Evolutionary conservation across 2,113 vertebrate genomes (phyloP), one percentile per base, ranked within the genome.

Genomic region (Columba janthina): DNA sequence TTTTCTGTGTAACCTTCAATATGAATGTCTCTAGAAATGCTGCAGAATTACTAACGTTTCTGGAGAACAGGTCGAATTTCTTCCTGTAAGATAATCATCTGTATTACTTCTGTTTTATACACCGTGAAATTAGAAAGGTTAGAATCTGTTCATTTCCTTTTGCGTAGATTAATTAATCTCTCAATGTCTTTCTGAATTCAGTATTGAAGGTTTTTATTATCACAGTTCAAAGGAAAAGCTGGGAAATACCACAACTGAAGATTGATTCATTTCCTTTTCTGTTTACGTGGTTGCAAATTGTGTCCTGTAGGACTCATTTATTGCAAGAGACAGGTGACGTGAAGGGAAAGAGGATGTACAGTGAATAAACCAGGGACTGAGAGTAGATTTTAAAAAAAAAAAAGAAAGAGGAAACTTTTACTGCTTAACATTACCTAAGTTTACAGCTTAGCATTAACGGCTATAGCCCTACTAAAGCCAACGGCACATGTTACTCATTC

Each of bases 101-200:
- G 17, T 21, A 70, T 53, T 76, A 13, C 72, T 86, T 85, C 62
- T 88, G 64, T 57, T 88, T 93, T 93, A 95, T 40, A 92, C 60
- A 83, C 67, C 44, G 29, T 94, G 89, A 96, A 96, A 96, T 96
- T 86, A 83, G 75, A 72, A 92, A 90, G 78, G 71, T 90, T 92
- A 34, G 26, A 67, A 46, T 32, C 64, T 88, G 38, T 66, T 88
- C 67, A 21, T 29, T 34, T 38, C 61, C 58, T 80, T 72, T 48
- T 50, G 18, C 36, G 25, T 28, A 44, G 34, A 54, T 69, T 88
- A 91, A 89, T 94, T 89, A 75, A 64, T 86, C 74, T 80, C 21
- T 29, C 67, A 34, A 29, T 75, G 18, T 25, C 31, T 79, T 73
- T 54, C 79, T 44, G 58, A 25, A 32, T 38, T 64, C 21, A 56